These are phyloP conservation scores for Simalia tracyae DNA, from an alignment of 2,797 vertebrate genomes.

Conservation along the genomic window DNA sequence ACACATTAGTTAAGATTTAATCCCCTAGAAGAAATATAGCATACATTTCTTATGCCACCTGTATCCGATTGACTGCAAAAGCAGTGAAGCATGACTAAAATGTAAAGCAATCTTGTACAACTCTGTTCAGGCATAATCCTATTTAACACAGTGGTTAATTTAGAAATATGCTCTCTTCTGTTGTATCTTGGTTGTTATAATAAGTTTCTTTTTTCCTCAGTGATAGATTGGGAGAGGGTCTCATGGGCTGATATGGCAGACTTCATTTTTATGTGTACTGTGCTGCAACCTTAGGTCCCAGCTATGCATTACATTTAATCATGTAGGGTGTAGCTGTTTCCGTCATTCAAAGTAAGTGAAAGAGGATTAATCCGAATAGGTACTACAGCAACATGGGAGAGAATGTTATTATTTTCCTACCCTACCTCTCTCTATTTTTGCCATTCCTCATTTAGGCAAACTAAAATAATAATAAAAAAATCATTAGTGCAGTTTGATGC, in stretches of 20 bases:
- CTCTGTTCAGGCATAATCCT: not conserved
- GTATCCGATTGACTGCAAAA: not conserved
- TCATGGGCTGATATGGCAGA: not conserved
- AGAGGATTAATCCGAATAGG: not conserved
- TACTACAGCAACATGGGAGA: not conserved
- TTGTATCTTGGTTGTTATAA: not conserved
- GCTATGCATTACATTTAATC: not conserved
- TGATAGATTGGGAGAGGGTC: not conserved
- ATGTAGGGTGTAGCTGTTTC: not conserved
- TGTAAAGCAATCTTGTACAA: not conserved
- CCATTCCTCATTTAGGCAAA: not conserved
- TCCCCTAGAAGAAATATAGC: no score
- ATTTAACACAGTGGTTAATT: not conserved
- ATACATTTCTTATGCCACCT: not conserved
- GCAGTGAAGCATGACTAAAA: not conserved
- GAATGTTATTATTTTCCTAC: not conserved
- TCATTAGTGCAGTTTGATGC: not conserved
- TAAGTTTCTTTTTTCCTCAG: not conserved
- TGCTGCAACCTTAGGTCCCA: not conserved
- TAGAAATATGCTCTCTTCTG: not conserved
- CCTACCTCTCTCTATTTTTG: not conserved
- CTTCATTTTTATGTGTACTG: not conserved
- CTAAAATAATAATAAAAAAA: not conserved
- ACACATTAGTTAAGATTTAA: not conserved
- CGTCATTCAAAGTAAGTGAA: not conserved